Base-by-base conservation (phyloP, 2,113 vertebrate species). In the Ophiodon elongatus region DNA sequence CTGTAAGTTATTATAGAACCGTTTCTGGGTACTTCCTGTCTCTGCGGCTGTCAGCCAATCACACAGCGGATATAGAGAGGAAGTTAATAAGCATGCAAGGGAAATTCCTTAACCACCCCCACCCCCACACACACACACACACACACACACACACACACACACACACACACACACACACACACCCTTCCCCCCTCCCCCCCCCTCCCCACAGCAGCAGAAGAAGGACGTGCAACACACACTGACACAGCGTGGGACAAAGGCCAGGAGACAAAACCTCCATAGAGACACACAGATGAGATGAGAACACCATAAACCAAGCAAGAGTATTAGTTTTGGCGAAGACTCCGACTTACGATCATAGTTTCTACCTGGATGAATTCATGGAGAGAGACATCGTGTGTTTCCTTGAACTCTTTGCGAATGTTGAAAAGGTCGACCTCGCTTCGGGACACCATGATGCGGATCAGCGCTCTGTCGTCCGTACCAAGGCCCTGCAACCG, bases 341-440 rank as follows among this genome's bases (percentile, higher is more conserved):
- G 62, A 56, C 13, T 73, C 41, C 6, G 75, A 96, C 95, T 96
- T 95, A 95, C 94, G 29, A 95, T 93, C 83, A 94, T 83, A 0
- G 94, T 91, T 85, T 96, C 95, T 94, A 98, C 98, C 97, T 99
- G 96, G 77, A 99, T 98, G 95, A 97, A 96, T 90, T 97, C 96
- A 89, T 98, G 95, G 59, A 99, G 95, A 0, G 97, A 97, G 66
- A 88, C 95, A 59, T 99, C 98, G 0, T 98, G 97, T 1, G 97
- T 95, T 62, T 98, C 97, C 76, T 99, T 93, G 92, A 98, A 99
- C 85, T 99, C 98, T 78, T 95, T 94, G 13, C 98, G 96, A 92
- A 99, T 96, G 91, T 98, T 99, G 80, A 98, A 88, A 65, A 99
- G 95, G 93, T 99, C 98, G 0, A 95, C 93, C 91, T 99, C 98